Evolutionary conservation across 2,797 vertebrate species (phyloP).

Genomic region (Hoplostethus atlanticus): DNA sequence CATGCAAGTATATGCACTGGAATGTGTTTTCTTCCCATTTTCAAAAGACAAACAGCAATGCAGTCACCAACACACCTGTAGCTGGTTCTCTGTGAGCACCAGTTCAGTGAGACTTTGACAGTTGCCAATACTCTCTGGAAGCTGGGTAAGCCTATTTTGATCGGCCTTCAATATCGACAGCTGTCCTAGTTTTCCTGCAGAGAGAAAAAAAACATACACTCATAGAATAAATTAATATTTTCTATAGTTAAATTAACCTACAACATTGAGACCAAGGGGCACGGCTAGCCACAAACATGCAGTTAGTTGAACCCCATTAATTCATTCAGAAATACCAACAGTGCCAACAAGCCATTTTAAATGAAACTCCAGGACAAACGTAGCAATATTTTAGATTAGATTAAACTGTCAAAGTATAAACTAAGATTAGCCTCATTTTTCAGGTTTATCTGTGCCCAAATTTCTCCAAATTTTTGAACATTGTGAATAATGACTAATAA

Average conservation of each 20-base stretch:
- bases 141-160: constrained; percentile 91
- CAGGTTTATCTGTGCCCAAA: too few species aligned
- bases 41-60: not conserved
- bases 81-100: constrained; percentile 95
- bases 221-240: not conserved
- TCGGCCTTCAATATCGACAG: constrained; percentile 97
- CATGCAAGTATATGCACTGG: not conserved
- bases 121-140: constrained; percentile 94
- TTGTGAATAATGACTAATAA: not conserved
- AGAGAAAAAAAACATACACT: constrained; percentile 26
- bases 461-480: not conserved
- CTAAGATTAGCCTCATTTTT: too few species aligned
- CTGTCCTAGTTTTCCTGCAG: constrained; percentile 90
- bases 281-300: too few species aligned
- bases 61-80: constrained; percentile 86
- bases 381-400: too few species aligned
- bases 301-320: too few species aligned
- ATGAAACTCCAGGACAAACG: too few species aligned
- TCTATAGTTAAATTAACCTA: too few species aligned
- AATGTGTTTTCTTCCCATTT: constrained; percentile 8
- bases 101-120: constrained; percentile 97
- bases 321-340: too few species aligned
- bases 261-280: too few species aligned
- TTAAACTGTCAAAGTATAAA: too few species aligned
- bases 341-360: too few species aligned